Evolutionary conservation across 2,888 invertebrate species (phyloP).

Genomic region (Chirona hameri): DNA sequence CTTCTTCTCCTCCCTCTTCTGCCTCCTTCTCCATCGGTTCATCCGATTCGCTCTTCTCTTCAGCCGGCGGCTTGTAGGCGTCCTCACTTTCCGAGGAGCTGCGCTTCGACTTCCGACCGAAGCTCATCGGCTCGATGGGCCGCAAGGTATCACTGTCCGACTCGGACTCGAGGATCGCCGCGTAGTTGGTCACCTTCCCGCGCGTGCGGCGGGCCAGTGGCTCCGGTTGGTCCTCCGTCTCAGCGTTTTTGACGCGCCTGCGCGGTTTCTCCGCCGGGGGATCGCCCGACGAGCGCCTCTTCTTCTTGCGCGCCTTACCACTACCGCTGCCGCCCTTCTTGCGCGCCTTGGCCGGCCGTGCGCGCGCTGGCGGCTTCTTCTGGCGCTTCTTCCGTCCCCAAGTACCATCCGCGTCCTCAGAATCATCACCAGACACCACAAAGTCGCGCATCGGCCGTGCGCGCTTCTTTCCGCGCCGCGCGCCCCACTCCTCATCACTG

Average conservation of each 20-base stretch:
- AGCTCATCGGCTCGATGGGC: conserved; percentile 10
- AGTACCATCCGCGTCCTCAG: conserved; percentile 50
- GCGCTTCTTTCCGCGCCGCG: background rate
- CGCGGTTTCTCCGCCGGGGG: background rate
- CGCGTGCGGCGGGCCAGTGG: conserved; percentile 10
- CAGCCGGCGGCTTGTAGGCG: background rate
- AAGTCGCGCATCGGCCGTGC: background rate
- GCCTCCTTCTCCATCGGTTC: conserved; percentile 27
- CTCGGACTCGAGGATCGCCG: background rate
- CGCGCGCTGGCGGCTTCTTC: background rate
- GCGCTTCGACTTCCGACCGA: background rate
- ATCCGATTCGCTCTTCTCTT: conserved; percentile 30
- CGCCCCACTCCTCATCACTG: conserved; percentile 23
- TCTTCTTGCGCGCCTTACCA: background rate
- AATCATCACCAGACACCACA: background rate
- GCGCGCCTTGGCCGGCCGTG: background rate
- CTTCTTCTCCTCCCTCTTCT: background rate
- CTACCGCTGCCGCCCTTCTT: background rate
- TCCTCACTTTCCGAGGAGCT: conserved; percentile 2
- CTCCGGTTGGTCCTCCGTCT: background rate
- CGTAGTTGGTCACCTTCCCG: background rate
- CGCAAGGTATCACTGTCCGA: conserved; percentile 6
- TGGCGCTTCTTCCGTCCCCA: conserved; percentile 52
- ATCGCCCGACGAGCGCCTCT: background rate
- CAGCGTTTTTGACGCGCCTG: background rate